Percentiles rank a stretch among this genome's conserved stretches.
Conservation (phyloP, 2,888 invertebrate species). For the Standfussiana lucernea region DNA sequence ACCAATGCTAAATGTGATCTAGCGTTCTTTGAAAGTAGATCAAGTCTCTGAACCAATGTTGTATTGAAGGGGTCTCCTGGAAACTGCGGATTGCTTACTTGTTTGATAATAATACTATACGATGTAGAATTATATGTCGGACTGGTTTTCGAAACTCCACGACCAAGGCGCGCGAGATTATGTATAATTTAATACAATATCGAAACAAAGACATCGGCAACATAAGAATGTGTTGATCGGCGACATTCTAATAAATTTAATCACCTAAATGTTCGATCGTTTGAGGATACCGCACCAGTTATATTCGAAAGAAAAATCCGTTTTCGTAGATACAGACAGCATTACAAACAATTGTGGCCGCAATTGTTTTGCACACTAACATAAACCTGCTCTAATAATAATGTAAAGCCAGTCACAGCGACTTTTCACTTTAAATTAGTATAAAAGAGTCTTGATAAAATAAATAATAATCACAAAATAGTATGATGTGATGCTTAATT, state of each 20-base stretch:
- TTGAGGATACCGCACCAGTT: background rate
- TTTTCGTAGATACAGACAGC: background rate
- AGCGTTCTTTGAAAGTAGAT: background rate
- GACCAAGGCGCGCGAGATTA: background rate
- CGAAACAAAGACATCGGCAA: background rate
- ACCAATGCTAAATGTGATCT: background rate
- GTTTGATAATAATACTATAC: background rate
- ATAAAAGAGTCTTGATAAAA: slow-evolving; percentile 9
- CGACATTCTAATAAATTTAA: background rate
- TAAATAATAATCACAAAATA: slow-evolving; percentile 3
- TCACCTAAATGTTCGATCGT: background rate
- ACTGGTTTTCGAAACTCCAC: background rate
- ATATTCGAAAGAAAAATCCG: background rate
- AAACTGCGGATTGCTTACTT: background rate
- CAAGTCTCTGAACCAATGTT: background rate
- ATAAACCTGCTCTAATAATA: slow-evolving; percentile 5
- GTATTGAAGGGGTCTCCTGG: background rate
- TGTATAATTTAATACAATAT: background rate
- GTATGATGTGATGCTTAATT: background rate
- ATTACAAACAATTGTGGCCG: background rate
- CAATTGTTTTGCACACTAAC: background rate
- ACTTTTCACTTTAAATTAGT: slow-evolving; percentile 6
- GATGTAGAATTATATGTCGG: background rate
- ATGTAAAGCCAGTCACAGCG: slow-evolving; percentile 9
- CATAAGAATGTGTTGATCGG: background rate